Base-by-base conservation (phyloP, 2,797 vertebrate species). In the Hylomyscus alleni region DNA sequence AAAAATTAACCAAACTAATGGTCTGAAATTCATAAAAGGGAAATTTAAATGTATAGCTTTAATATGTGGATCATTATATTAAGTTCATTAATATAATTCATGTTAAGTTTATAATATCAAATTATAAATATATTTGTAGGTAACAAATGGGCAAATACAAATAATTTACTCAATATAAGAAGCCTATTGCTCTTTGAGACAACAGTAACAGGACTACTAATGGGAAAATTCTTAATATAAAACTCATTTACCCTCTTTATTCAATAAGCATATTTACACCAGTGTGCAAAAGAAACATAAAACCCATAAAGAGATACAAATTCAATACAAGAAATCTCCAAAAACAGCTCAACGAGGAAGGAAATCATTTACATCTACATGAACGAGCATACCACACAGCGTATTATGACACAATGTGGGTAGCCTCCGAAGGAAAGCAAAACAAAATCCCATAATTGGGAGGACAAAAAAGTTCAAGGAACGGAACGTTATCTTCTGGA, bases 41-140 rank as follows among this genome's bases (percentile, higher is more conserved):
- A 85, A 89, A 96, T 94, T 65, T 34, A 95, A 95, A 90, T 84
- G 9, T 22, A 31, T 14, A 14, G 29, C 34, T 94, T 93, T 72
- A 56, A 89, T 91, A 93, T 26, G 14, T 1, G 13, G 9, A 34
- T 75, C 14, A 65, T 89, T 56, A 87, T 76, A 12, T 26, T 76
- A 52, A 60, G 7, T 76, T 90, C n/a, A 91, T 81, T 72, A 56
- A 82, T 19, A 13, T 47, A 78, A 37, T 13, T 22, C n/a, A 65
- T 44, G 1, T 19, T 62, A 56, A 29, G 9, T 81, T 94, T 44
- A 78, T 85, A 73, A 83, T 24, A 1, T 82, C 67, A 72, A 65
- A 0, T 89, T 50, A 93, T 34, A 52, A 82, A 10, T 62, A 9
- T 90, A 40, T 82, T 84, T 80, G 3, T 69, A 94, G 31, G 10